These are phyloP conservation scores for Chiroxiphia lanceolata DNA, from an alignment of 2,797 vertebrate genomes.

Conservation along the genomic window DNA sequence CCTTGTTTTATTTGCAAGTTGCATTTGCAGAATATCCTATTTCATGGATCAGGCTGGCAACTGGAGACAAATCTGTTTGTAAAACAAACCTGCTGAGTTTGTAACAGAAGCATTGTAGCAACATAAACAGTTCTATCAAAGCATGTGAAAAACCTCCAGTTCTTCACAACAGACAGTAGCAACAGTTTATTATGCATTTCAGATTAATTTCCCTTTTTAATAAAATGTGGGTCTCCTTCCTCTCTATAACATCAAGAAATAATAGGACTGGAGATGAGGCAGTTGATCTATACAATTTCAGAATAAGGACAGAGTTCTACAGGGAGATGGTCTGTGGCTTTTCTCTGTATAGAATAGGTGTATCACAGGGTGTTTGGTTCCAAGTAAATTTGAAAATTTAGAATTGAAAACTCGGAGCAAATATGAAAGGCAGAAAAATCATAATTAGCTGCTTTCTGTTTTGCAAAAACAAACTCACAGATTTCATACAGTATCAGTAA, in stretches of 20 bases:
- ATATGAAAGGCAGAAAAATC: neutral
- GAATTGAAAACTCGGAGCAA: neutral
- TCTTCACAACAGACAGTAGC: neutral
- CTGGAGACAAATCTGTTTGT: neutral
- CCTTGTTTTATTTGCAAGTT: neutral
- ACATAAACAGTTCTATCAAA: neutral
- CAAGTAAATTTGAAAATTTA: neutral
- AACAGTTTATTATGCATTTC: neutral
- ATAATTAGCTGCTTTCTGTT: neutral
- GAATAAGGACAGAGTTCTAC: neutral
- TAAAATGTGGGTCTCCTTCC: neutral
- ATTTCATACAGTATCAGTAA: neutral
- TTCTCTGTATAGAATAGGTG: neutral
- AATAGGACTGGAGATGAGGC: neutral
- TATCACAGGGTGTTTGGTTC: neutral
- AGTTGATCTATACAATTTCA: neutral
- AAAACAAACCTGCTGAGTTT: neutral
- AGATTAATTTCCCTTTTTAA: neutral
- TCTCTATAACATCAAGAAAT: neutral
- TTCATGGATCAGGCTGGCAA: neutral
- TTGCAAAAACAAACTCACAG: neutral
- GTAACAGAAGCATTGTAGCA: neutral
- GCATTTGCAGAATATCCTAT: neutral
- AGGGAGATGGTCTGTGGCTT: neutral
- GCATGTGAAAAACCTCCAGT: neutral